Evolutionary conservation across 1,140 invertebrate species (phyloP), one percentile per base, ranked within the genome.

Genomic region (Scaptomyza montana): DNA sequence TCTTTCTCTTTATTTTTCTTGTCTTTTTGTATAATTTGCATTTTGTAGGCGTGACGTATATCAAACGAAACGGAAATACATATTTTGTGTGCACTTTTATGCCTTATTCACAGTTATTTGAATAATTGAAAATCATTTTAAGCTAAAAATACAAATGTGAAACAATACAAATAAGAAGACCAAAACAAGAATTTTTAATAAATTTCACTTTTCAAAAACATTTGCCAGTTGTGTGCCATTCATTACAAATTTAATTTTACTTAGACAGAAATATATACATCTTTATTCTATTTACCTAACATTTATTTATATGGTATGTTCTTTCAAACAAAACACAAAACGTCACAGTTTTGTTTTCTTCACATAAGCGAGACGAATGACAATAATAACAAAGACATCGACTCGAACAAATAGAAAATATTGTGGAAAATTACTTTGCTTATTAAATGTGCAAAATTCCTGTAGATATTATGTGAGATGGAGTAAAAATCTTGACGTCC

Each of bases 71-170:
- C 33, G 51, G 36, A 49, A 80, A 71, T 78, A 47, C 46, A 7
- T 78, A 81, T 87, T 86, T 85, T 85, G 62, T 81, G 81, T 85
- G 82, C 74, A 78, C 79, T 77, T 77, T 80, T 60, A 77, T 80
- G 61, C 70, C n/a, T 77, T 71, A 16, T 81, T 86, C 54, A 64
- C 80, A 80, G 62, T 55, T 81, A 81, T 74, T 77, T 81, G 81
- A 82, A 78, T 76, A 74, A 66, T 68, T 59, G 65, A 76, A 82
- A 78, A 39, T 68, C 36, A 61, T 68, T 56, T 74, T 16, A 57
- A 54, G 65, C 53, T 41, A 2, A 59, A 62, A 56, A 51, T 19
- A 8, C 33, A 57, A 62, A 62, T 33, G 53, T n/a, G 49, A 67
- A 74, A 60, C 70, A 66, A 77, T 54, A 62, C 49, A 80, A 64